Evolutionary conservation across 2,888 invertebrate genomes (phyloP).

Genomic region (Dusona sp.): DNA sequence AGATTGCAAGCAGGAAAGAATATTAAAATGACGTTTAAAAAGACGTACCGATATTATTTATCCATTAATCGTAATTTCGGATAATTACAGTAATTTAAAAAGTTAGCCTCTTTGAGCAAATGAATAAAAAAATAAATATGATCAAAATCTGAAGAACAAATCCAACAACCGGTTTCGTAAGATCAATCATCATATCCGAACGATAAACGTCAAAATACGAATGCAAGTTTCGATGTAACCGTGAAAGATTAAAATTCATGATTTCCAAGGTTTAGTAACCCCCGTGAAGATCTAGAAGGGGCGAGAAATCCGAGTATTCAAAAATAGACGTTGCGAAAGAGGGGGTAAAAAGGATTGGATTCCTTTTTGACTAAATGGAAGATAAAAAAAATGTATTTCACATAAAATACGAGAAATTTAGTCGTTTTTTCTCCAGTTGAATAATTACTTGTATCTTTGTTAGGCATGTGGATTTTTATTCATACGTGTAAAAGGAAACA

Average conservation of each 20-base stretch:
- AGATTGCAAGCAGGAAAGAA: not conserved
- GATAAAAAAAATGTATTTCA: conserved; percentile 3
- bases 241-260: not conserved
- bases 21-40: not conserved
- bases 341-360: conserved; percentile 32
- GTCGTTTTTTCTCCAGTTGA: not conserved
- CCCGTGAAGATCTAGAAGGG: not conserved
- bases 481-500: not conserved
- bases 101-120: not conserved
- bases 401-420: not conserved
- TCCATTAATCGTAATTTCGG: not conserved
- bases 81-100: no score
- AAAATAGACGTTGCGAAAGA: conserved; percentile 46
- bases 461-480: not conserved
- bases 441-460: not conserved
- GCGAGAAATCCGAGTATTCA: conserved; percentile 39
- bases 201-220: not conserved
- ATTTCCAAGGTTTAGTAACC: conserved; percentile 1
- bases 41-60: not conserved
- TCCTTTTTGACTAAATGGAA: conserved; percentile 19
- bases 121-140: not conserved
- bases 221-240: not conserved
- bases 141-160: not conserved
- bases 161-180: not conserved
- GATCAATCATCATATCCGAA: not conserved